Evolutionary conservation across 2,113 vertebrate species (phyloP), one percentile per base, ranked within the genome.

Genomic region (Ptilorrhoa leucosticta): DNA sequence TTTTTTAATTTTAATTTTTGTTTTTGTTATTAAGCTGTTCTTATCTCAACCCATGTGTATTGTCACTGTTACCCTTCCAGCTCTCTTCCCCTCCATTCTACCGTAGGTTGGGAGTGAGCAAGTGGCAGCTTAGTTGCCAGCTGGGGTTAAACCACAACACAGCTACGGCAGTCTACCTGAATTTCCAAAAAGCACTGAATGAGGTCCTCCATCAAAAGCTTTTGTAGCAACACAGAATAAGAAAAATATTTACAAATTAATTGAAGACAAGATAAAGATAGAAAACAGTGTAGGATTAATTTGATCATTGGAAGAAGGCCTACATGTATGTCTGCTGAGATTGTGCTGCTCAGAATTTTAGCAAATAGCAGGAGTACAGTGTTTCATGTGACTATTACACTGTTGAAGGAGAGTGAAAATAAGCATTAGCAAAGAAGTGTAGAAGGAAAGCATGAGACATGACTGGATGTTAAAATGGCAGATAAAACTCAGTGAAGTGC

Each of bases 21-120:
- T n/a, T n/a, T n/a, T n/a, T n/a, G n/a, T 23, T 31, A 44, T 51
- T 45, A 58, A 21, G 24, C 8, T 61, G 12, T 23, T 48, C 7
- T 63, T 73, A 50, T 27, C 33, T 57, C 15, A 64, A 8, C 7
- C 14, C 24, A 40, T 27, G 24, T 35, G 1, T 60, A 77, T 86
- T 76, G 22, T 76, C 24, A 33, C 16, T 72, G 87, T 56, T 50
- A 61, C 13, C 9, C 21, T 56, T 87, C 8, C 40, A 45, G 10
- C 39, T 54, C 14, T 51, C 24, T 72, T 40, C 28, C 10, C 4
- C 11, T 0, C 4, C 2, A 10, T 35, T 56, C 33, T 44, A 2
- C 1, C 1, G 13, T 13, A 1, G 1, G 5, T 42, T 18, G 26
- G 12, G 12, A 42, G 21, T 63, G 39, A 79, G 17, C 5, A 4